Base-by-base conservation (phyloP, 1,140 invertebrate species). In the Drosophila persimilis region DNA sequence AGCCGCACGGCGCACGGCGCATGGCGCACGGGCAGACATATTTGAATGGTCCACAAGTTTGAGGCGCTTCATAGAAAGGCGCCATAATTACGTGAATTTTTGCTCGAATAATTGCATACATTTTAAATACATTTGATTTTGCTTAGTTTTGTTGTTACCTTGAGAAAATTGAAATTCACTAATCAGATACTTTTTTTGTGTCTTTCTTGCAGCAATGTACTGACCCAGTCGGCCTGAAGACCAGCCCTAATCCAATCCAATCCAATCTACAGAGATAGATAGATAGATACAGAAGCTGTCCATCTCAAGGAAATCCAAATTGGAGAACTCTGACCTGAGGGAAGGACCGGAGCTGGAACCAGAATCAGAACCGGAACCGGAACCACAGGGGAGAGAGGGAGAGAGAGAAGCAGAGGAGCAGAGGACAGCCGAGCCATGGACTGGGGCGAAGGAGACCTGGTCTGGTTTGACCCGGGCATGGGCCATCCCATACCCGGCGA, bases 381-480 rank as follows among this genome's bases (percentile, higher is more conserved):
- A 17, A 52, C 4, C 26, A 52, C 6, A 43, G 6, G 13, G 2
- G 13, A 24, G 4, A 44, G 17, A 11, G 35, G n/a, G 41, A 35
- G 29, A 22, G n/a, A 48, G 3, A 62, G 41, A n/a, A 44, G 20
- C 11, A 44, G 54, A 47, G 24, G 15, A 17, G 26, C 0, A 63
- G 35, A 2, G 11, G 41, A 9, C 31, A 39, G 9, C 35, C 15
- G 31, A 61, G 17, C 60, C 48, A 91, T 91, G 92, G 94, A 94
- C 85, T 95, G 94, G 94, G 90, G 92, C 71, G 92, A 94, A 77
- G 97, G 96, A 50, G 96, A 97, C 90, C 93, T 97, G 91, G 96
- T 98, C 77, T 98, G 97, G 97, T 98, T 98, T 93, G 97, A 98
- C 93, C 96, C 97, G 39, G 95, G 96, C 13, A 94, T 97, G 75